Percentiles rank a stretch among this genome's conserved stretches.
phyloP scores from a whole-genome alignment of 2,113 vertebrate species.

The Sinosuthora webbiana region DNA sequence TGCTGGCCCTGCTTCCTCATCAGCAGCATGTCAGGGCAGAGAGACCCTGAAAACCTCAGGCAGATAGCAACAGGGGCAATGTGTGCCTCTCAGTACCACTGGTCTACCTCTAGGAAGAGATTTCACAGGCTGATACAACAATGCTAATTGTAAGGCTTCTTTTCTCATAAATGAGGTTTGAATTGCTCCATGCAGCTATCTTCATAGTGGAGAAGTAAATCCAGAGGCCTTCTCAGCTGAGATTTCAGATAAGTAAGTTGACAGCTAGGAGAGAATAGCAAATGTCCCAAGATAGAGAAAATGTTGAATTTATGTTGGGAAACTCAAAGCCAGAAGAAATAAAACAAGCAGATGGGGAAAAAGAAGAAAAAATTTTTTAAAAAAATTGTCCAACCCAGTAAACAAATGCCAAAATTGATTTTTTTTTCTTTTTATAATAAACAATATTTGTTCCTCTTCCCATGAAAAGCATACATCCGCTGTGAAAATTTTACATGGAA shows the following conservation, averaged over 20 bases:
- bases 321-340: background rate
- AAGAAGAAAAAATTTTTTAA: background rate
- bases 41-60: background rate
- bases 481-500: background rate
- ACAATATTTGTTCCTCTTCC: background rate
- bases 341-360: background rate
- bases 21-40: background rate
- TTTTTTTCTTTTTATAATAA: background rate
- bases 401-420: background rate
- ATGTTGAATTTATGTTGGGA: background rate
- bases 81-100: background rate
- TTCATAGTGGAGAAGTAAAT: background rate
- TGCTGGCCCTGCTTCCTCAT: background rate
- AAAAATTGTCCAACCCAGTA: background rate
- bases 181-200: background rate
- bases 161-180: background rate
- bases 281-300: background rate
- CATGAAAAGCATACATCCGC: background rate
- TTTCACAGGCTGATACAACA: background rate
- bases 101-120: background rate
- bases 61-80: background rate
- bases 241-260: background rate
- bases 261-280: background rate
- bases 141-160: background rate
- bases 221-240: background rate